Evolutionary conservation across 2,888 invertebrate genomes (phyloP), one percentile per base, ranked within the genome.

Genomic region (Bibio marci): DNA sequence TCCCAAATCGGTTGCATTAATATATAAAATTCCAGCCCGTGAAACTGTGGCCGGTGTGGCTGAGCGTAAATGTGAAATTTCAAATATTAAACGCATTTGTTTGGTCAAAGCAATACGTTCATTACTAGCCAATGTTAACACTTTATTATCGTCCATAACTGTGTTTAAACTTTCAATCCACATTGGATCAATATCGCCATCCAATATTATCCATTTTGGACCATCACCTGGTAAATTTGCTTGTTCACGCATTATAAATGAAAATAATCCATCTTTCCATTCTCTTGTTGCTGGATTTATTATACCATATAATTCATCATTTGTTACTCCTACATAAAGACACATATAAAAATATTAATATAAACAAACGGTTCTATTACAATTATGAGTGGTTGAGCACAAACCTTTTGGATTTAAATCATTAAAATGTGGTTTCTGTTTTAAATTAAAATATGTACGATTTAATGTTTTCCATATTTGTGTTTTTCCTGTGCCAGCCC

Each of bases 101-200:
- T 79, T 76, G 0, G 86, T 90, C 38, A 94, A 62, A 0, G 92
- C 86, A 39, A 95, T 94, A 40, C 94, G 71, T 61, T 94, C 94
- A 52, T 94, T 92, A 60, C 90, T 91, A 12, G 94, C 94, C 50
- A 95, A 61, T 1, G 94, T 94, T 44, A 95, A 57, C 11, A 91
- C 85, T 68, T 94, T 94, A 57, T 94, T 95, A 56, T 95, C 94
- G 56, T 95, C 94, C 94, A 95, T 94, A 34, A 94, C 73, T 13
- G 94, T 94, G 56, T 95, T 95, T 18, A 95, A 70, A 17, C 90
- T 91, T 63, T 95, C 94, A 51, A 95, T 94, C 94, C 94, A 95
- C 57, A 59, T 57, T 37, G 59, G 59, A 48, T 59, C 59, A 47
- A 94, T 94, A 57, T 94, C 92, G 7, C 94, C 94, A 57, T 95